phyloP scores from a whole-genome alignment of 2,797 vertebrate genomes.

The Aphelocoma californica region DNA sequence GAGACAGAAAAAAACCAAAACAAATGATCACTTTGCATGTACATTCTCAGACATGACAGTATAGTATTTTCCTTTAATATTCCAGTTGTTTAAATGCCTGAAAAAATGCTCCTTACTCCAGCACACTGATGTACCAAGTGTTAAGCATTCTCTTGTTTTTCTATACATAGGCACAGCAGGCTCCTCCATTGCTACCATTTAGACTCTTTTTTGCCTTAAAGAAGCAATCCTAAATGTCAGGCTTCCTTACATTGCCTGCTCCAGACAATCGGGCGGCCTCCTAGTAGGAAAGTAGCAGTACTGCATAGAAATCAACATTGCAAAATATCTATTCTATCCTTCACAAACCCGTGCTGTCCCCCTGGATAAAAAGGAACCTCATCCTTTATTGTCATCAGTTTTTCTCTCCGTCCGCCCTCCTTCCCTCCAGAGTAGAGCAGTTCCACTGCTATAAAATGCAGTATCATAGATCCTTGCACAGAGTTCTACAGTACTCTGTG shows the following conservation, averaged over 20 bases:
- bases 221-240: neutral
- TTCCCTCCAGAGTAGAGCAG: neutral
- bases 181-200: neutral
- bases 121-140: neutral
- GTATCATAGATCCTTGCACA: neutral
- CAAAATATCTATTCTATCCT: neutral
- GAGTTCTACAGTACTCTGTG: neutral
- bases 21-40: neutral
- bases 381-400: neutral
- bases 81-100: neutral
- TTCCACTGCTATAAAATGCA: neutral
- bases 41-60: neutral
- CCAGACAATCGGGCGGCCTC: neutral
- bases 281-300: neutral
- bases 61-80: neutral
- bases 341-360: neutral
- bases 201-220: neutral
- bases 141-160: neutral
- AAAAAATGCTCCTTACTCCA: neutral
- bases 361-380: neutral
- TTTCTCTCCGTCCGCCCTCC: rapidly evolving
- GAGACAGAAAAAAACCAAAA: neutral
- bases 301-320: neutral
- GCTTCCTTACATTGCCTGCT: neutral
- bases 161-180: neutral